Evolutionary conservation across 35 echinoderm and acorn worm genomes (phyloP).

Genomic region (Apostichopus californicus): DNA sequence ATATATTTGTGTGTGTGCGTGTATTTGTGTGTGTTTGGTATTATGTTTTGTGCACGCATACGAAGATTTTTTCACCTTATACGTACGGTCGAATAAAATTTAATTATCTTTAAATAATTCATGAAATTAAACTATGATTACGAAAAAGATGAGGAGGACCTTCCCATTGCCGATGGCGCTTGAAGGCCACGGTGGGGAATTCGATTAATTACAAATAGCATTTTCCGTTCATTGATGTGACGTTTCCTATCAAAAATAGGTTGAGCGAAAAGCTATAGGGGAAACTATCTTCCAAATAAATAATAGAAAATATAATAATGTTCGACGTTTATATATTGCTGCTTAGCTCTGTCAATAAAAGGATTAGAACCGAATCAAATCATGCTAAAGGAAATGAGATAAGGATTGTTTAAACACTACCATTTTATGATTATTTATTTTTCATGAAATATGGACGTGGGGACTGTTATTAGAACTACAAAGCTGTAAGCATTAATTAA

Average conservation of each 20-base stretch:
- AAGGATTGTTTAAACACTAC: not conserved
- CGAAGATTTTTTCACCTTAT: not conserved
- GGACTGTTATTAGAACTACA: not conserved
- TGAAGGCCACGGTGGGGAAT: constrained; percentile 32
- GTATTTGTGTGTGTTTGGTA: no score
- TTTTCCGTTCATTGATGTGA: constrained; percentile 28
- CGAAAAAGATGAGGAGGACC: constrained; percentile 2
- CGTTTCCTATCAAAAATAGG: constrained; percentile 30
- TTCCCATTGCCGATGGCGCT: constrained; percentile 15
- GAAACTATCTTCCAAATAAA: not conserved
- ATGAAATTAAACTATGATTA: constrained; percentile 19
- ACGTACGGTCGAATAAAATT: not conserved
- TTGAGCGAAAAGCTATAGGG: constrained; percentile 4
- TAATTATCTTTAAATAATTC: not conserved
- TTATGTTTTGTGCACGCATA: not conserved
- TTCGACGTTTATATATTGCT: not conserved
- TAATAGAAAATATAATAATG: not conserved
- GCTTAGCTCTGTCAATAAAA: not conserved
- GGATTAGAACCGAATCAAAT: not conserved
- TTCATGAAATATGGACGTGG: not conserved
- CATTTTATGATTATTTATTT: not conserved
- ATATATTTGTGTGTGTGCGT: no score
- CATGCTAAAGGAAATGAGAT: not conserved
- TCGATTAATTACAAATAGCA: constrained; percentile 28
- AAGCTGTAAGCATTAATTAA: no score